A percentile compares a stretch with the other conserved stretches of the same genome.
phyloP scores from a whole-genome alignment of 1,140 invertebrate species.

The Aporrectodea caliginosa region DNA sequence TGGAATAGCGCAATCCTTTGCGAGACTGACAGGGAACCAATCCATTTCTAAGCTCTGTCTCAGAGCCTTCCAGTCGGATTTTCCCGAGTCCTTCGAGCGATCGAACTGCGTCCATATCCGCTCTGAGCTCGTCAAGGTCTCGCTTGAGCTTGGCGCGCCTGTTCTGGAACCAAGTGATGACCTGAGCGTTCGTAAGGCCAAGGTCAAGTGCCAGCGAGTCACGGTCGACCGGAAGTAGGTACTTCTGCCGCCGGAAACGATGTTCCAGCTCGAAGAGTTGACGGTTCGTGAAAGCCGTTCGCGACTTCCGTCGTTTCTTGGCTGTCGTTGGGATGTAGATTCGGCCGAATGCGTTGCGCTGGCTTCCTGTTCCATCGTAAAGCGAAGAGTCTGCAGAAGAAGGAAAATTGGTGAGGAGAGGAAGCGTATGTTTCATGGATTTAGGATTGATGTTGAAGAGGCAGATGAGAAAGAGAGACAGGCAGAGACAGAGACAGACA shows the following conservation, averaged over 20 bases:
- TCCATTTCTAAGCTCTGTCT: too few relatives aligned
- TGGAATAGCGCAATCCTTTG: too few relatives aligned
- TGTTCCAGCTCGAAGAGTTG: constrained; percentile 98
- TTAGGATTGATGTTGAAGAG: too few relatives aligned
- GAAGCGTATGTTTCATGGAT: too few relatives aligned
- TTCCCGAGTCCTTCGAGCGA: too few relatives aligned
- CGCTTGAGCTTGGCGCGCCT: constrained; percentile 91
- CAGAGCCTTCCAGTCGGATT: too few relatives aligned
- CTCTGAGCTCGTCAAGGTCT: constrained; percentile 96
- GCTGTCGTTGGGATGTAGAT: too few relatives aligned
- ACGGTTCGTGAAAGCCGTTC: constrained; percentile 96
- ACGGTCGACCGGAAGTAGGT: constrained; percentile 90
- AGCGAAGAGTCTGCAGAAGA: too few relatives aligned
- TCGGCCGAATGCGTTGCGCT: too few relatives aligned
- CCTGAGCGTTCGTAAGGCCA: constrained; percentile 88
- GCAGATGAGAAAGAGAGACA: neutral
- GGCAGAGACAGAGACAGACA: neutral
- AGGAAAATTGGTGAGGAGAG: too few relatives aligned
- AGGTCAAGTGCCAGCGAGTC: constrained; percentile 91
- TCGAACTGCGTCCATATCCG: constrained; percentile 83
- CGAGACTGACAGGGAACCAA: too few relatives aligned
- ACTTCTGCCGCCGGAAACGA: constrained; percentile 94
- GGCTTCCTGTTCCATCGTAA: too few relatives aligned
- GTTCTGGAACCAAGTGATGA: constrained; percentile 99
- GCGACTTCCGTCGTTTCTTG: constrained; percentile 94